phyloP scores from a whole-genome alignment of 2,888 invertebrate genomes.

The Hypolimnas misippus region DNA sequence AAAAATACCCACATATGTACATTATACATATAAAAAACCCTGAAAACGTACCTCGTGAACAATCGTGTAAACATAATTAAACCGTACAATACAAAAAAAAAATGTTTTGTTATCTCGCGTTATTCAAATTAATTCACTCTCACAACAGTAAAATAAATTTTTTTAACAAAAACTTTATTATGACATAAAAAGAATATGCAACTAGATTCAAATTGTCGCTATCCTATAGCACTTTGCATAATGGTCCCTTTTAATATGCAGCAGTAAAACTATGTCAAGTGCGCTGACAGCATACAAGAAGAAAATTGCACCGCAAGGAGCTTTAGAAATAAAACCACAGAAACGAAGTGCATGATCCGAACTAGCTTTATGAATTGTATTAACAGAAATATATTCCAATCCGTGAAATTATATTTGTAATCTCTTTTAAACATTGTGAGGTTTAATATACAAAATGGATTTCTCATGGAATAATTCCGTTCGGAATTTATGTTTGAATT shows the following conservation, averaged over 20 bases:
- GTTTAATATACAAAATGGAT: constrained; percentile 35
- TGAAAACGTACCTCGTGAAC: background rate
- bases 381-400: constrained; percentile 33
- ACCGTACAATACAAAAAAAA: background rate
- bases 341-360: constrained; percentile 52
- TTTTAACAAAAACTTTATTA: constrained; percentile 26
- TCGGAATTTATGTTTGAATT: constrained; percentile 18
- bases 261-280: constrained; percentile 54
- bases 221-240: constrained; percentile 35
- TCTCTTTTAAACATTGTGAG: constrained; percentile 32
- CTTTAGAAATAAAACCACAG: constrained; percentile 43
- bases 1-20: too few relatives aligned
- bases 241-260: constrained; percentile 41
- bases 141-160: background rate
- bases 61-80: background rate
- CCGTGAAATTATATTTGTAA: constrained; percentile 34
- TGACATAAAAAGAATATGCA: constrained; percentile 23
- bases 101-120: background rate
- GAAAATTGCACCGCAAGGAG: constrained; percentile 55
- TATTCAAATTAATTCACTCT: constrained; percentile 5
- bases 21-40: too few relatives aligned
- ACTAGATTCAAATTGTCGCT: constrained; percentile 31
- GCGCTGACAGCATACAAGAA: constrained; percentile 49
- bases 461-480: constrained; percentile 25
- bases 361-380: constrained; percentile 45